Percentiles rank a stretch among this genome's conserved stretches.
Evolutionary conservation across 2,113 vertebrate species (phyloP).

Genomic region (Carlito syrichta): DNA sequence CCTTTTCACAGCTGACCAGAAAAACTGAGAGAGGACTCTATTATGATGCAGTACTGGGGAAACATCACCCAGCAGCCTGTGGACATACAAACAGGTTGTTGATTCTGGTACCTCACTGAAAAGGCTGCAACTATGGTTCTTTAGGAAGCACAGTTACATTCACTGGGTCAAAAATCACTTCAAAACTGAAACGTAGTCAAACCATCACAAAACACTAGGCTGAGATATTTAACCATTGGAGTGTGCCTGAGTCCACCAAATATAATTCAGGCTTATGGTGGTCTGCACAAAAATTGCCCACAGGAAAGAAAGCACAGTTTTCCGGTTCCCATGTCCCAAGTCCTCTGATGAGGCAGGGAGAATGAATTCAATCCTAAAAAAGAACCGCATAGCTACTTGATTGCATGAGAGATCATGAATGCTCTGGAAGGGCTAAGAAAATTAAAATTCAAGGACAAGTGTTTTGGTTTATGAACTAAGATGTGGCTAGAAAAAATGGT

Average conservation of each 20-base stretch:
- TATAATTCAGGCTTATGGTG: not conserved
- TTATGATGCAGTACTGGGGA: not conserved
- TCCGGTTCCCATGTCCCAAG: rapidly evolving
- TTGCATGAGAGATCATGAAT: not conserved
- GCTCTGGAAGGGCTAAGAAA: not conserved
- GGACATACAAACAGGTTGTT: too few relatives aligned
- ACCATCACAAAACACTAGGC: not conserved
- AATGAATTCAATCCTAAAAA: not conserved
- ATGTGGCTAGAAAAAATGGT: not conserved
- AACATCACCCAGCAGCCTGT: not conserved
- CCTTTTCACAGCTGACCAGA: not conserved
- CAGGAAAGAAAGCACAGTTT: too few relatives aligned
- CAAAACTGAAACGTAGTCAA: not conserved
- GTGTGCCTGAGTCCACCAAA: not conserved
- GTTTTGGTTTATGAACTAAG: not conserved
- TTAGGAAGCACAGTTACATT: not conserved
- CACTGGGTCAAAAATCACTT: not conserved
- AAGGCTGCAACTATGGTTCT: not conserved
- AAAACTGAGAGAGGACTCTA: not conserved
- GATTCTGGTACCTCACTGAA: not conserved
- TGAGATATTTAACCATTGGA: not conserved
- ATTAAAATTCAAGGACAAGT: not conserved
- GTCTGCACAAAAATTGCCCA: not conserved
- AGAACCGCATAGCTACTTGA: not conserved
- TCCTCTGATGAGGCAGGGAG: not conserved